Base-by-base conservation (phyloP, 2,888 invertebrate genomes). In the Mythimna ferrago region DNA sequence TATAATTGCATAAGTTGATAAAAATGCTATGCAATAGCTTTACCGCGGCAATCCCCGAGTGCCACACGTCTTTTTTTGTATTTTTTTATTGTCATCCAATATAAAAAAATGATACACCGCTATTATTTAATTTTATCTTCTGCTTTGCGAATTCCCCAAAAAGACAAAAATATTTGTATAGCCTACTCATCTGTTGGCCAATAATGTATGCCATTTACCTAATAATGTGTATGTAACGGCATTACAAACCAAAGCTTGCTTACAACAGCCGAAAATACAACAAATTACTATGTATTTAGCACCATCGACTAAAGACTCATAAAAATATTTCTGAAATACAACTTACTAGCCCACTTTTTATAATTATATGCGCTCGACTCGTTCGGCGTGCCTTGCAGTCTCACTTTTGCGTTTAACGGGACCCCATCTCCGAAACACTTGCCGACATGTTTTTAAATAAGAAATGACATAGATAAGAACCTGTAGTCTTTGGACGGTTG, bases 401-500 rank as follows among this genome's bases (percentile, higher is more conserved):
- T 81, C 88, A 85, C 89, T 88, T 92, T 91, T 91, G 88, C 89
- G 83, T 83, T 76, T 94, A 94, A 95, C 95, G 94, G 94, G 84
- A 93, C 71, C 80, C 81, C 83, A 84, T 89, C 88, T 89, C 84
- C 82, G 81, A 88, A 89, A 89, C 77, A 83, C 81, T 72, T 66
- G 79, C 84, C 83, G 88, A 89, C 91, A 90, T 88, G 91, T 92
- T 93, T 91, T 90, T 90, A 83, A 89, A 90, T 89, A 89, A 87
- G 72, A 87, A 89, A 90, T 93, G 92, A 92, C 92, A 93, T 90
- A 92, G 92, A 93, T 91, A 92, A 87, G 66, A 91, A 92, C 90
- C 89, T 90, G 92, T 86, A 68, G 57, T 48, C 6, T 38, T 48
- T 48, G 19, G 60, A 60, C 44, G 53, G 3, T 51, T 16, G 19